Evolutionary conservation across 2,888 invertebrate genomes (phyloP), one percentile per base, ranked within the genome.

Genomic region (Eurytoma californica): DNA sequence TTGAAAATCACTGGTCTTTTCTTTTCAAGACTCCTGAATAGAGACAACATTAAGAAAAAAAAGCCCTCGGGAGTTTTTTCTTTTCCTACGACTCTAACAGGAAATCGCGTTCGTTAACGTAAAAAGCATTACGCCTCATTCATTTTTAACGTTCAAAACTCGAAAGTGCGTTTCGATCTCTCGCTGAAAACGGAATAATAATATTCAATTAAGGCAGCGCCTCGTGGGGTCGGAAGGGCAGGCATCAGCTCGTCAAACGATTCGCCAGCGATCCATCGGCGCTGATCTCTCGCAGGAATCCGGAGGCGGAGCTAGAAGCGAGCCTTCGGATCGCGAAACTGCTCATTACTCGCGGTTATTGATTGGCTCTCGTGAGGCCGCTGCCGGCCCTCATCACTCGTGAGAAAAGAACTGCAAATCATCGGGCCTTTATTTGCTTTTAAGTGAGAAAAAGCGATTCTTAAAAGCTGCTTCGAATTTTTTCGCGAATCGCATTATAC

Each of bases 341-440:
- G 84, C 86, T 89, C 86, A 87, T 89, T 89, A 88, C 86, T 86
- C 85, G 77, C 80, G 82, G 87, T 88, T 89, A 89, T 88, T 87
- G 89, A 89, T 89, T 87, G 87, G 84, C 83, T 84, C 86, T 87
- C 86, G 87, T 88, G 87, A 87, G 84, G 83, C 83, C 79, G 80
- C 58, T 51, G 49, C 61, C 58, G 81, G 57, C 9, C 47, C 28
- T 30, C 69, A 12, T 57, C 51, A n/a, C 18, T 28, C 53, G 18
- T 51, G 72, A 72, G 75, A 47, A 55, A 69, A 58, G 39, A 68
- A 69, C 57, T 3, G 53, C 51, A 57, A 68, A 61, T 68, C 68
- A 68, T 61, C 61, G 24, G 28, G 39, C 53, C 24, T 47, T 57
- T 20, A 39, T 49, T 51, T 60, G 20, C 24, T 68, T 47, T 49